phyloP scores from a whole-genome alignment of 2,797 vertebrate genomes.

The Cichlasoma orientale region DNA sequence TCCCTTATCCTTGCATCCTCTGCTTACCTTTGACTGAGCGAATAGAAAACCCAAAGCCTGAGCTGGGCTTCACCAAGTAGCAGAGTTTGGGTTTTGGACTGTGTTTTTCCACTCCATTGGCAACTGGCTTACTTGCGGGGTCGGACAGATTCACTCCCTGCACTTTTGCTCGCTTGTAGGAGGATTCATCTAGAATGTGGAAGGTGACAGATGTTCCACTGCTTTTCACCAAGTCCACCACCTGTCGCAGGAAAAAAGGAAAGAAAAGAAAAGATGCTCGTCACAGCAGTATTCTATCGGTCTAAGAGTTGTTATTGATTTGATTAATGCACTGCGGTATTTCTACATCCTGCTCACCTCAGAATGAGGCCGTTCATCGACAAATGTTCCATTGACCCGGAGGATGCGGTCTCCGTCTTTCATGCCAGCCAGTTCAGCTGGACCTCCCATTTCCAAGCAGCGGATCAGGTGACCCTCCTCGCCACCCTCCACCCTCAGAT shows the following conservation, averaged over 20 bases:
- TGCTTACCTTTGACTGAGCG: constrained; percentile 84
- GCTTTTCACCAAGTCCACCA: constrained; percentile 86
- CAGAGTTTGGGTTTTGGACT: constrained; percentile 85
- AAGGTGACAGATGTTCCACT: constrained; percentile 84
- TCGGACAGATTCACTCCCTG: constrained; percentile 78
- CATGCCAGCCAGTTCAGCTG: constrained; percentile 89
- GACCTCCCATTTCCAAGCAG: constrained; percentile 84
- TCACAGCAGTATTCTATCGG: neutral
- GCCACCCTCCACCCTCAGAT: constrained; percentile 86
- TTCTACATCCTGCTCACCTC: constrained; percentile 76
- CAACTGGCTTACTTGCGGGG: constrained; percentile 40
- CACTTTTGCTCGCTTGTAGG: constrained; percentile 85
- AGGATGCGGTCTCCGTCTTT: constrained; percentile 93
- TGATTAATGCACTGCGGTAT: neutral
- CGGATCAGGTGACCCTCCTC: constrained; percentile 90
- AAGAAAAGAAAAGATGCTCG: neutral
- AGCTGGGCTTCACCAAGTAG: constrained; percentile 85
- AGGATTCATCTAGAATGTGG: constrained; percentile 84
- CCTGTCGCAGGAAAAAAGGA: constrained; percentile 72
- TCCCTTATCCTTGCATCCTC: neutral
- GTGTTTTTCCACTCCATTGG: constrained; percentile 62
- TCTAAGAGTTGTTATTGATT: neutral
- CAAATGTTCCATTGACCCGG: constrained; percentile 87
- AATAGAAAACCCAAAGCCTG: constrained; percentile 88
- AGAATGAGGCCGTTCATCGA: constrained; percentile 86